Percentiles rank a stretch among this genome's conserved stretches.
Evolutionary conservation across 2,888 invertebrate species (phyloP).

Genomic region (Crioceris asparagi): DNA sequence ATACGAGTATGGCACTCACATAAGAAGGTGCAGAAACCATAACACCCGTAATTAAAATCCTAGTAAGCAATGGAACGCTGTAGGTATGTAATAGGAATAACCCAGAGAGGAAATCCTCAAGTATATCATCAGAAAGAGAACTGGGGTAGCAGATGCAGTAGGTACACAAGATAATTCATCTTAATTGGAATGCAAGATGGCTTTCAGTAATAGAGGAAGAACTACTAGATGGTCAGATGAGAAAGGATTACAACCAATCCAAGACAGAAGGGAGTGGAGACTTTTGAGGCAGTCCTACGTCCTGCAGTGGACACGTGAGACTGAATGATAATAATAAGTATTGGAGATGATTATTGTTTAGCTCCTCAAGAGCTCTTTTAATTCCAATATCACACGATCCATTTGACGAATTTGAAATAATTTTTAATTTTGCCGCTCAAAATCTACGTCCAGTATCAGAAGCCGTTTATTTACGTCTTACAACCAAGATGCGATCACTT

Average conservation of each 20-base stretch:
- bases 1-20: too few relatives aligned
- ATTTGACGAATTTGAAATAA: too few relatives aligned
- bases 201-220: background rate
- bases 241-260: background rate
- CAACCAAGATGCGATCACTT: too few relatives aligned
- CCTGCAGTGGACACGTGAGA: background rate
- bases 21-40: background rate
- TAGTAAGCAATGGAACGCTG: background rate
- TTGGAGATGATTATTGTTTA: too few relatives aligned
- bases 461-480: too few relatives aligned
- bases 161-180: background rate
- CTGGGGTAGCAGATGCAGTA: background rate
- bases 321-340: background rate
- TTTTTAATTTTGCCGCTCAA: too few relatives aligned
- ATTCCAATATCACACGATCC: too few relatives aligned
- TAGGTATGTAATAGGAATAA: background rate
- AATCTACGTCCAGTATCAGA: too few relatives aligned
- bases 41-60: slow-evolving; percentile 1
- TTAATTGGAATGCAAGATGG: background rate
- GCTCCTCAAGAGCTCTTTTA: too few relatives aligned
- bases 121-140: background rate
- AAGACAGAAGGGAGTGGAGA: background rate
- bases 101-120: background rate
- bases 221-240: background rate
- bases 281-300: background rate